A percentile compares a stretch with the other conserved stretches of the same genome.
phyloP scores from a whole-genome alignment of 2,888 invertebrate genomes.

The Caenorhabditis doughertyi region DNA sequence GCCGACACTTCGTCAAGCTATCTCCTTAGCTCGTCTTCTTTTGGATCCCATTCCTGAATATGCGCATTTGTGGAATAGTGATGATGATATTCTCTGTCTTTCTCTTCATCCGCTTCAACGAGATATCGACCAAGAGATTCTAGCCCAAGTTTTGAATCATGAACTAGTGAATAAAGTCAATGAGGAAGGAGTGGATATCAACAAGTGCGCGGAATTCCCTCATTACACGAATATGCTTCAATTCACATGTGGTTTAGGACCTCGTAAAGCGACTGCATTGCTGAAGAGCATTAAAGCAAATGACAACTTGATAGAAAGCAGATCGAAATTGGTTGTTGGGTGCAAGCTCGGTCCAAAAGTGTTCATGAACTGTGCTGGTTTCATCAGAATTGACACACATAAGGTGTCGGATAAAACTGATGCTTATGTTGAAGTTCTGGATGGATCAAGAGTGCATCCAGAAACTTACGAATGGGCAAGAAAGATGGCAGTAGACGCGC shows the following conservation, averaged over 20 bases:
- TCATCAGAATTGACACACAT: conserved; percentile 98
- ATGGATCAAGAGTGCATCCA: conserved; percentile 97
- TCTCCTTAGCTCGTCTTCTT: conserved; percentile 92
- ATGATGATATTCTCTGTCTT: conserved; percentile 96
- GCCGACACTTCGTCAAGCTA: conserved; percentile 91
- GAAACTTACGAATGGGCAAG: conserved; percentile 99
- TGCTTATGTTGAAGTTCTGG: conserved; percentile 87
- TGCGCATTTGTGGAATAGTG: conserved; percentile 94
- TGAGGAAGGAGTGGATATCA: conserved; percentile 85
- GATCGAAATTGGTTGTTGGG: conserved; percentile 93
- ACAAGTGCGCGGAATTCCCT: conserved; percentile 89
- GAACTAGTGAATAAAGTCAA: conserved; percentile 96
- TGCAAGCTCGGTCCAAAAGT: conserved; percentile 99
- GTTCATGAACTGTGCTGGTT: conserved; percentile 98
- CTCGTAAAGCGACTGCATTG: conserved; percentile 89
- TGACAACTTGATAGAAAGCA: conserved; percentile 77
- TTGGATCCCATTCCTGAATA: conserved; percentile 97
- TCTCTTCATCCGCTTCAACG: conserved; percentile 91
- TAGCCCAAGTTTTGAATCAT: conserved; percentile 90
- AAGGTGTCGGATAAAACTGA: conserved; percentile 84
- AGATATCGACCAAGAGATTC: conserved; percentile 85
- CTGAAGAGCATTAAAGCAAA: conserved; percentile 83
- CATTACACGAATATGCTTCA: conserved; percentile 91
- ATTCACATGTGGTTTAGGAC: conserved; percentile 97
- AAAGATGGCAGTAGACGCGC: conserved; percentile 99